These are phyloP conservation scores for Dreissena rostriformis DNA, from an alignment of 1,140 invertebrate genomes.

Conservation along the genomic window DNA sequence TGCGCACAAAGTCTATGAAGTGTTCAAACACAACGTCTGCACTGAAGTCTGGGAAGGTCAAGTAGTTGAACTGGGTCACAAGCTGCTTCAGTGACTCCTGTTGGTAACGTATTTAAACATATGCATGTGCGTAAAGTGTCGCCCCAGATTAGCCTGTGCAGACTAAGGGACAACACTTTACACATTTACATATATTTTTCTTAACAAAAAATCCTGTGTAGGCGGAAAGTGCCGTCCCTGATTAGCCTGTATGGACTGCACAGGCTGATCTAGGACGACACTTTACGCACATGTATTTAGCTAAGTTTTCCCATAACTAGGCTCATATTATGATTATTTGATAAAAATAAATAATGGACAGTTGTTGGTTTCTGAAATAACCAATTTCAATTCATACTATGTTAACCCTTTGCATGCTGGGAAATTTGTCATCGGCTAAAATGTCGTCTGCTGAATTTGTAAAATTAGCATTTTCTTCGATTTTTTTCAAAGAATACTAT, in stretches of 20 bases:
- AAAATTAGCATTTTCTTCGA: no score
- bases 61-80: constrained; percentile 66
- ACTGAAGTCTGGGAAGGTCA: constrained; percentile 66
- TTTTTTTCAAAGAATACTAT: no score
- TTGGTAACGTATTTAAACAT: not conserved
- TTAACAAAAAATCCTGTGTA: not conserved
- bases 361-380: no score
- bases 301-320: no score
- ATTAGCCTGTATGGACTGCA: not conserved
- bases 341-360: no score
- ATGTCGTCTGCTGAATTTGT: no score
- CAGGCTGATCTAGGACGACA: not conserved
- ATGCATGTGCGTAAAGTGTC: not conserved
- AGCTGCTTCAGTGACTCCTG: constrained; percentile 49
- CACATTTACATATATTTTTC: not conserved
- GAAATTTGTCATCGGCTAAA: no score
- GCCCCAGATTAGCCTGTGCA: not conserved
- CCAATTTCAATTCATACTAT: no score
- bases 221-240: not conserved
- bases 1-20: constrained; percentile 62
- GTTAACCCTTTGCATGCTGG: no score
- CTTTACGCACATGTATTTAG: no score
- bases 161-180: not conserved
- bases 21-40: constrained; percentile 62
- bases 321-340: no score